Base-by-base conservation (phyloP, 2,797 vertebrate species). In the Tympanoctomys barrerae region DNA sequence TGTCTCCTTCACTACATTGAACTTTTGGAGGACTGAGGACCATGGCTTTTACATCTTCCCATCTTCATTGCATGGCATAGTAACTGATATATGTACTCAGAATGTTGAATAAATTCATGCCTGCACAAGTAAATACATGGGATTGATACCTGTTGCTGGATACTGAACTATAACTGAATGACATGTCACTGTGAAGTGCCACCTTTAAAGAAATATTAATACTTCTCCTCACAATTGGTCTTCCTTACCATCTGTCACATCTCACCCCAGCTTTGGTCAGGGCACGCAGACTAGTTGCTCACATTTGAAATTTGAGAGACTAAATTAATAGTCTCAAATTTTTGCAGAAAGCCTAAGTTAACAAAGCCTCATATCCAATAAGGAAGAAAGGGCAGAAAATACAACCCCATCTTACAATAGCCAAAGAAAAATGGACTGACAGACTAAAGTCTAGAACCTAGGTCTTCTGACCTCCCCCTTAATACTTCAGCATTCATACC, bases 31-130 rank as follows among this genome's bases (percentile, higher is more conserved):
- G 59, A 31, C 54, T 77, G 7, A 18, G 12, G 18, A 28, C 31
- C 42, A 84, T 89, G 14, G 81, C 39, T 94, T 90, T 94, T 82
- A 89, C 7, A 90, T 87, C 42, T 95, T 95, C 71, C 70, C 73
- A 84, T 84, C n/a, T 73, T 42, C 39, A 42, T 46, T 94, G 62
- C 52, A 24, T 94, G 78, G 54, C 54, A 70, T 19, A 78, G 18
- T 73, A 87, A 62, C 49, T 81, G 66, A 57, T 9, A 84, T 10
- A 12, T 61, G 24, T 68, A 70, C 31, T 89, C 11, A 21, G 80
- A 82, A 85, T 78, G 66, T 80, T 79, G 7, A 95, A 79, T 77
- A 36, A 87, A 91, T 64, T 87, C 52, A 73, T 84, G 54, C 75
- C 54, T 61, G 57, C 59, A 75, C 2, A 36, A 78, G 22, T 57